A percentile compares a stretch with the other conserved stretches of the same genome.
These are phyloP conservation scores for Tringa solitaria DNA, from an alignment of 2,113 vertebrate genomes.

Conservation along the genomic window DNA sequence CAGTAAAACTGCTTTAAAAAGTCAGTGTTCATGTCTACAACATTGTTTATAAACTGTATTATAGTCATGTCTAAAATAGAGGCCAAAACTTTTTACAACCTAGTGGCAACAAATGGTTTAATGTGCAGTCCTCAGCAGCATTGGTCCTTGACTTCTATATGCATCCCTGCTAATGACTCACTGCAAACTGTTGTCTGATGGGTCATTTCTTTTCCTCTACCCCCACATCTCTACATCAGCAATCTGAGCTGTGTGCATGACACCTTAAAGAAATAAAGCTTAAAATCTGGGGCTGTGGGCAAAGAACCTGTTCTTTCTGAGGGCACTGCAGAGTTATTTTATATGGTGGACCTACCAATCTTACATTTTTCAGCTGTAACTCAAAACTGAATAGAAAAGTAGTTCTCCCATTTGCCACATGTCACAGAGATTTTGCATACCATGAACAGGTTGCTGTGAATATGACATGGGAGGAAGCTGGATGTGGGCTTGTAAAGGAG, in stretches of 20 bases:
- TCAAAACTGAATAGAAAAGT: not conserved
- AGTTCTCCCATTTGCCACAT: not conserved
- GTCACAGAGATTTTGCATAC: not conserved
- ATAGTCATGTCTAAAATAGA: not conserved
- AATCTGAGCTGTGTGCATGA: not conserved
- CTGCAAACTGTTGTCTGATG: not conserved
- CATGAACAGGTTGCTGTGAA: not conserved
- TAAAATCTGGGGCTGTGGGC: not conserved
- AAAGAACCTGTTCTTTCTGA: not conserved
- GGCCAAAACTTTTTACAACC: fast-evolving
- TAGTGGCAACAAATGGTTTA: not conserved
- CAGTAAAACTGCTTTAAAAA: not conserved
- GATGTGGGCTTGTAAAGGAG: not conserved
- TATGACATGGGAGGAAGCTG: not conserved
- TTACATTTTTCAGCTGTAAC: not conserved
- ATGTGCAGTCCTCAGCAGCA: not conserved
- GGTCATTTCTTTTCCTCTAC: not conserved
- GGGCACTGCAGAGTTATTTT: not conserved
- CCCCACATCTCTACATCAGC: fast-evolving
- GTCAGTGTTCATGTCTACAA: not conserved
- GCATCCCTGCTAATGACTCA: not conserved
- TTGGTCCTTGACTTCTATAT: not conserved
- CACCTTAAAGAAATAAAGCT: not conserved
- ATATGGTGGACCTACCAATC: not conserved
- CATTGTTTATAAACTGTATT: not conserved